Evolutionary conservation across 1,140 invertebrate species (phyloP).

Genomic region (Teleopsis dalmanni): DNA sequence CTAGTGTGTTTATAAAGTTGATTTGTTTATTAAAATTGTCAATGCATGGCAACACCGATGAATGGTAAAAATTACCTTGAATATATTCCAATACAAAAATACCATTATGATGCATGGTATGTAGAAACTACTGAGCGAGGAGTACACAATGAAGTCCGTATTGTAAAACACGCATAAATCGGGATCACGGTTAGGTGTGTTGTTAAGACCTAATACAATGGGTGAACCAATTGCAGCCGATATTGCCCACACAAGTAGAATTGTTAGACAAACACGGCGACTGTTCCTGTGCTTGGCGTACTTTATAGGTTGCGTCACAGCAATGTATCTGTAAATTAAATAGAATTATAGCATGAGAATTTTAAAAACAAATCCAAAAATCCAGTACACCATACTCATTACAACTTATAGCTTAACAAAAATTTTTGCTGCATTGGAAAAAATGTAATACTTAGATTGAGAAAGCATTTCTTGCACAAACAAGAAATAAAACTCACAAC

Average conservation of each 20-base stretch:
- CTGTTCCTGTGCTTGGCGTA: slow-evolving; percentile 99
- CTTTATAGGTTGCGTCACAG: slow-evolving; percentile 96
- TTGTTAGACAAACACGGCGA: slow-evolving; percentile 87
- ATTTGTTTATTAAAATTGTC: too few relatives aligned
- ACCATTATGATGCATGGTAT: slow-evolving; percentile 99
- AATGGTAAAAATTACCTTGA: slow-evolving; percentile 82
- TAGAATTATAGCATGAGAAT: slow-evolving; percentile 1
- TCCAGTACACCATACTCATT: not conserved
- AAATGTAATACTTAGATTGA: too few relatives aligned
- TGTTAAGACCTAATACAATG: slow-evolving; percentile 91
- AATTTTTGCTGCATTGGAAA: too few relatives aligned
- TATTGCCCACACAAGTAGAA: slow-evolving; percentile 93
- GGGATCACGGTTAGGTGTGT: slow-evolving; percentile 68
- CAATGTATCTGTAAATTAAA: slow-evolving; percentile 79
- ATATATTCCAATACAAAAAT: slow-evolving; percentile 97
- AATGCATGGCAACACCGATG: too few relatives aligned
- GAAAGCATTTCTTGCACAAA: not conserved
- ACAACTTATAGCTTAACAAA: not conserved
- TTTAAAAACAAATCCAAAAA: not conserved
- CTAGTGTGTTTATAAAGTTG: too few relatives aligned
- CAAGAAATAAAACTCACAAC: not conserved
- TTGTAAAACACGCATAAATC: slow-evolving; percentile 94
- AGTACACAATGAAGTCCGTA: slow-evolving; percentile 95
- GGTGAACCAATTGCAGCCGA: slow-evolving; percentile 94
- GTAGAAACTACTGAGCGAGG: slow-evolving; percentile 96